Conservation (phyloP, 2,113 vertebrate genomes). For the Corydoras maculifer region DNA sequence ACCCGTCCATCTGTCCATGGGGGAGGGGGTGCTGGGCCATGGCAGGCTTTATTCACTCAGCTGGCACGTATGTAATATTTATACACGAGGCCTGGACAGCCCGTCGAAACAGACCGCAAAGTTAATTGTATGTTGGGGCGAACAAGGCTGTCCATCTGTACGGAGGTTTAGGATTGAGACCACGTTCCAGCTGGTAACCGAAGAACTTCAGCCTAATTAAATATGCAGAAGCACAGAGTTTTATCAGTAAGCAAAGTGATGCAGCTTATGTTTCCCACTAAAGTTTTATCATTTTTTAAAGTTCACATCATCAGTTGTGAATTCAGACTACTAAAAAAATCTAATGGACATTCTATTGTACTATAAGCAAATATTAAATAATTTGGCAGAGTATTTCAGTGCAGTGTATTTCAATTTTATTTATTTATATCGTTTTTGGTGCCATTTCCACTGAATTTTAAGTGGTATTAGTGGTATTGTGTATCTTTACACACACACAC, state of each 20-base stretch:
- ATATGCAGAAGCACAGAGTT: slow-evolving; percentile 63
- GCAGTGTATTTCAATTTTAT: too few relatives aligned
- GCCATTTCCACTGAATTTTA: too few relatives aligned
- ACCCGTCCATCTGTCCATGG: slow-evolving; percentile 78
- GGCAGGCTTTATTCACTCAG: slow-evolving; percentile 66
- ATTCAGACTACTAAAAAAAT: too few relatives aligned
- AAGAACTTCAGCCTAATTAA: slow-evolving; percentile 75
- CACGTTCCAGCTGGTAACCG: slow-evolving; percentile 77
- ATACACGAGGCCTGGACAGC: slow-evolving; percentile 71
- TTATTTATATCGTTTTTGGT: too few relatives aligned
- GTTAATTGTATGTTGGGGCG: slow-evolving; percentile 81
- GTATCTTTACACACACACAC: too few relatives aligned
- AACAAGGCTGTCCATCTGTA: slow-evolving; percentile 83
- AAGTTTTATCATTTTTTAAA: slow-evolving; percentile 18
- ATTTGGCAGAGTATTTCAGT: too few relatives aligned
- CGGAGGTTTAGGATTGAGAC: slow-evolving; percentile 64
- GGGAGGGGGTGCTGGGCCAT: slow-evolving; percentile 56
- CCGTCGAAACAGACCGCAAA: slow-evolving; percentile 66
- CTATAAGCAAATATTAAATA: too few relatives aligned
- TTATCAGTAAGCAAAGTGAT: not conserved
- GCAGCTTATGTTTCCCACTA: not conserved
- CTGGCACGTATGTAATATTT: slow-evolving; percentile 88
- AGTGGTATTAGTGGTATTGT: too few relatives aligned
- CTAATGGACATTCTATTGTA: too few relatives aligned
- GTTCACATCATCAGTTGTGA: too few relatives aligned